Evolutionary conservation across 1,140 invertebrate genomes (phyloP), one percentile per base, ranked within the genome.

Genomic region (Drosophila pseudoobscura): DNA sequence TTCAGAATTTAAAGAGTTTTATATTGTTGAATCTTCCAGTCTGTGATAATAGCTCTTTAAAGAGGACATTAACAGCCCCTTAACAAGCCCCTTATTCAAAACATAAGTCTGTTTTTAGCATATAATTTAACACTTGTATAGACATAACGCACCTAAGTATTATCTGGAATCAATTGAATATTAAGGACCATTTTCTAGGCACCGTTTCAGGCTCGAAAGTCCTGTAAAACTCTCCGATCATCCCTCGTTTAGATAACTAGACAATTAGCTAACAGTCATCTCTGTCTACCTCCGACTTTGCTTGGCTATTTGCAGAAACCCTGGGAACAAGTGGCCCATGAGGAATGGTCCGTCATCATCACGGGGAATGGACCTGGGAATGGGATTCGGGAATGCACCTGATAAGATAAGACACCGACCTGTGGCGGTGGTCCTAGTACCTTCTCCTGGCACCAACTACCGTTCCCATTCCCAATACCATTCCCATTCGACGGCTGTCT

Each of bases 311-410:
- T 59, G 55, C 46, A 50, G 51, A 6, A 45, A 31, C n/a, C 44
- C 64, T 83, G 79, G 79, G 64, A 84, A 79, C 80, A 84, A 84
- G 80, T 79, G 80, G 41, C 44, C 63, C 57, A 44, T 55, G 41
- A 55, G 73, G 55, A 74, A 80, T 75, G 60, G 53, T 53, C 68
- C 59, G 70, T 87, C 83, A 87, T 60, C 46, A 43, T 41, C 22
- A 22, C 43, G 15, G 11, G 17, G 44, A 15, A 55, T 56, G 24
- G 13, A 2, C 15, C 20, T 22, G 24, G 35, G 15, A 15, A n/a
- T 44, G 44, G 44, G 45, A 46, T 31, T 31, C 11, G 35, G 35
- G 72, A 71, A 46, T 68, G 66, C 58, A 54, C 29, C 11, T 45
- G 83, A 87, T 87, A 87, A 87, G 82, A 87, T 87, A 88, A 70